Base-by-base conservation (phyloP, 2,888 invertebrate genomes). In the Poecilus cupreus region DNA sequence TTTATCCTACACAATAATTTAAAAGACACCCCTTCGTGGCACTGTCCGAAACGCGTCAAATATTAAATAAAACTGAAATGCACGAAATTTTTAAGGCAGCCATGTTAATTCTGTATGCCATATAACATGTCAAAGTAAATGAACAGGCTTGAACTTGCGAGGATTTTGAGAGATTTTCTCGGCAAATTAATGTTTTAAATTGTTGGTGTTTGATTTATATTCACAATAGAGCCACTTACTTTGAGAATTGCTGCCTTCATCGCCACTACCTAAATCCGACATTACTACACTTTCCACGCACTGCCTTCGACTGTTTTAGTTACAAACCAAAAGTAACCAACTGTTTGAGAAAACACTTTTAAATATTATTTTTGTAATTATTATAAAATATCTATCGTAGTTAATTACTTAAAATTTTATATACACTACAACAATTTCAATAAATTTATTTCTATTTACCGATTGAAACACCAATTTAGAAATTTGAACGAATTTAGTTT, bases 181-280 rank as follows among this genome's bases (percentile, higher is more conserved):
- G 3, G n/a, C 46, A 49, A 16, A 24, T 24, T 74, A 20, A 43
- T 18, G 64, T 32, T 32, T 70, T 60, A 24, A 24, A 24, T 24
- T 18, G 60, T 60, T 26, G 18, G 6, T 24, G 2, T 26, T 26
- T 60, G 26, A 11, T 11, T 24, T 60, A 60, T n/a, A 11, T 24
- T 10, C 8, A 60, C 4, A 87, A 87, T 88, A 88, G 88, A 87
- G 87, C 89, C 90, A 93, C 94, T 92, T 93, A 94, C 94, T 94
- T 93, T 94, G 93, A 92, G 93, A 93, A 92, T 93, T 93, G 91
- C 93, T 92, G 90, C 93, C 94, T 90, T 94, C 94, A 93, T 94
- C 94, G 89, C 93, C 94, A 91, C 94, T 94, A 91, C 94, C 94
- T 92, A 93, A 92, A 92, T 94, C 94, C 92, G 94, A 94, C 94